Evolutionary conservation across 2,888 invertebrate genomes (phyloP).

Genomic region (Caenorhabditis sp.): DNA sequence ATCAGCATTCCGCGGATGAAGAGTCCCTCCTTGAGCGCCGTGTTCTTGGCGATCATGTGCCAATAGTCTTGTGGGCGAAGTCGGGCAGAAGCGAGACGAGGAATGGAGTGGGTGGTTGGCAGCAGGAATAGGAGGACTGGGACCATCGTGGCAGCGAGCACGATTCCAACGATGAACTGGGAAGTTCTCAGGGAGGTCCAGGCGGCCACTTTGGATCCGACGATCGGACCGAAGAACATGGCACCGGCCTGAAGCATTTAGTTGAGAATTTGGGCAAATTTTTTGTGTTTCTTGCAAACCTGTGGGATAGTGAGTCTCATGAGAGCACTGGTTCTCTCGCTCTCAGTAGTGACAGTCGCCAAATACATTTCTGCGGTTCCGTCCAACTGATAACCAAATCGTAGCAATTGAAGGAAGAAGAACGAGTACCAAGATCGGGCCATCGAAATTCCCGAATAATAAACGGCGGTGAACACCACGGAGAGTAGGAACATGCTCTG

Average conservation of each 20-base stretch:
- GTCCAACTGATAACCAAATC: constrained; percentile 78
- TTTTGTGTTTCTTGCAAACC: too few species aligned
- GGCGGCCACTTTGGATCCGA: constrained; percentile 77
- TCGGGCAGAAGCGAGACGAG: constrained; percentile 75
- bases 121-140: constrained; percentile 76
- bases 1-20: constrained; percentile 75
- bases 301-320: constrained; percentile 77
- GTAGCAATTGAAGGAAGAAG: constrained; percentile 76
- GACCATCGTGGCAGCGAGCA: constrained; percentile 69
- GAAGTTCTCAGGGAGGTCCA: constrained; percentile 74
- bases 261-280: background rate
- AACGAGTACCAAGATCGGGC: constrained; percentile 73
- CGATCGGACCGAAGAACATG: constrained; percentile 75
- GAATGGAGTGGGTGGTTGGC: constrained; percentile 78
- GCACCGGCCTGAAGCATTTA: constrained; percentile 64
- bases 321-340: constrained; percentile 76
- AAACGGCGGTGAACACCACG: constrained; percentile 73
- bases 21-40: constrained; percentile 70
- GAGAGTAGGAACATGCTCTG: constrained; percentile 77
- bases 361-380: constrained; percentile 79
- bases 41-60: constrained; percentile 76
- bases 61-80: constrained; percentile 78
- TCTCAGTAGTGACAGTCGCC: constrained; percentile 78
- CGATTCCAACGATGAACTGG: constrained; percentile 72
- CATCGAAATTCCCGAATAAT: constrained; percentile 76